These are phyloP conservation scores for Adelosebastes latens DNA, from an alignment of 2,797 vertebrate species.

Conservation along the genomic window DNA sequence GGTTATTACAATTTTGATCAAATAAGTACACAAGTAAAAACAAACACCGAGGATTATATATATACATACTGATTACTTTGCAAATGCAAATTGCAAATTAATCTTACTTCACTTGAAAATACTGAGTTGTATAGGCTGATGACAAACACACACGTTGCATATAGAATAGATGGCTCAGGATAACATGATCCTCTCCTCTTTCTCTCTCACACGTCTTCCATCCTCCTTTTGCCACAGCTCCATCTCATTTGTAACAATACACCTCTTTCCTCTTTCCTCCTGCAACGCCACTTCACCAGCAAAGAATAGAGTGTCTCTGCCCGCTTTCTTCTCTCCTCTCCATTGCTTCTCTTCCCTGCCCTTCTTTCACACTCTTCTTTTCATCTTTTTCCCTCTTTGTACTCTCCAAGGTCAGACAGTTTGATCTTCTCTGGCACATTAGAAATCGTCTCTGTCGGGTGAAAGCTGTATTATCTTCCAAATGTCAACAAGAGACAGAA, in stretches of 20 bases:
- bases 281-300: background rate
- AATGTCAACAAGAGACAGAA: slow-evolving; percentile 45
- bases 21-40: background rate
- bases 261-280: slow-evolving; percentile 26
- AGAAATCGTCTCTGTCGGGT: slow-evolving; percentile 6
- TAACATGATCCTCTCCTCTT: slow-evolving; percentile 46
- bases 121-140: background rate
- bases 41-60: background rate
- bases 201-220: slow-evolving; percentile 23
- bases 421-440: slow-evolving; percentile 30
- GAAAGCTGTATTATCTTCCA: slow-evolving; percentile 36
- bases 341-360: background rate
- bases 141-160: background rate
- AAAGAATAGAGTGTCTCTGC: background rate
- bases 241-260: slow-evolving; percentile 56
- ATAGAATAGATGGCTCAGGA: background rate
- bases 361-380: slow-evolving; percentile 5
- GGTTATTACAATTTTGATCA: background rate
- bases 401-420: slow-evolving; percentile 34
- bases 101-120: background rate
- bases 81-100: fast-evolving
- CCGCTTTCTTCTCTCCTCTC: background rate
- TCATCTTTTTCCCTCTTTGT: slow-evolving; percentile 9
- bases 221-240: slow-evolving; percentile 21
- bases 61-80: background rate